Base-by-base conservation (phyloP, 2,113 vertebrate species). In the Ceratotherium simum region DNA sequence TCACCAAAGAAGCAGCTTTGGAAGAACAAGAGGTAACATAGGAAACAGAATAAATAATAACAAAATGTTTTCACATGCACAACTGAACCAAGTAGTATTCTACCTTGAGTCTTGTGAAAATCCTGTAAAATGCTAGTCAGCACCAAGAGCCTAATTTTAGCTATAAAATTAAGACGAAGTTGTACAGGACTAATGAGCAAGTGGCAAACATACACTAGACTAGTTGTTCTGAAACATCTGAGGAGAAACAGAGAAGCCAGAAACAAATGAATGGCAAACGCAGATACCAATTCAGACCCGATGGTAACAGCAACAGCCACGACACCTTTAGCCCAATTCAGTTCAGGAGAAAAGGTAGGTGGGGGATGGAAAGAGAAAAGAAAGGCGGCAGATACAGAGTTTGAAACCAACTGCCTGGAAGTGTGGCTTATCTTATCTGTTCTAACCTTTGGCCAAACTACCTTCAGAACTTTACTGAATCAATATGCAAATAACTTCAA, bases 211-310 rank as follows among this genome's bases (percentile, higher is more conserved):
- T 3, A 65, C 5, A 33, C 5, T 31, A 39, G 65, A 65, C 36
- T 48, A 31, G 76, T 42, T 96, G 81, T 97, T 96, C 90, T 60
- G 95, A 96, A 96, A 94, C n/a, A 67, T 89, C 62, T 56, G 79
- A 95, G 91, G 1, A 54, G 25, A 91, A 33, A n/a, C 79, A 91
- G 0, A 94, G 80, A 78, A 98, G 96, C 2, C 17, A 62, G n/a
- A 81, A 94, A 6, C 48, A 75, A 48, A 90, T 27, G 46, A 73
- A 91, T 0, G 33, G 70, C 48, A 75, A 31, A 54, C 65, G 6
- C 51, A 87, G 92, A 91, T 2, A 78, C 9, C 79, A 17, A 23
- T 29, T 70, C 9, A 96, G 14, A 97, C 8, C 0, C 70, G 23
- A 73, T 1, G 81, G 21, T 2, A 64, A 60, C 64, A 80, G 78